These are phyloP conservation scores for Pseudomyrmex gracilis DNA, from an alignment of 1,140 invertebrate genomes.

Conservation along the genomic window DNA sequence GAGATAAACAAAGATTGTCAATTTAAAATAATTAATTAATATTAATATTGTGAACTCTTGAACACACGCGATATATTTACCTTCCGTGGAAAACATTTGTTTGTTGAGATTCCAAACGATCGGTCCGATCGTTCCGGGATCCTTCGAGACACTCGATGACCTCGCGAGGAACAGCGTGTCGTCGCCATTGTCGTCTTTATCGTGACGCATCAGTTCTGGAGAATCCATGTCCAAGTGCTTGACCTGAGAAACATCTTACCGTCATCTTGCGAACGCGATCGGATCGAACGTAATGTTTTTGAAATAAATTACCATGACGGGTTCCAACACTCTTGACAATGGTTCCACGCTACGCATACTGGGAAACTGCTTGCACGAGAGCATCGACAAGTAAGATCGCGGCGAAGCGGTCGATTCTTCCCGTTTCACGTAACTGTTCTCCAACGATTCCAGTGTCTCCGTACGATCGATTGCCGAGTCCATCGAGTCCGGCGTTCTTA, in stretches of 20 bases:
- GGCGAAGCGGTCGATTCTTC: slow-evolving; percentile 84
- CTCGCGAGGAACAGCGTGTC: slow-evolving; percentile 74
- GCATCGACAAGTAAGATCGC: slow-evolving; percentile 92
- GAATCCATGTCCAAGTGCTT: slow-evolving; percentile 81
- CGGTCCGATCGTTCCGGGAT: slow-evolving; percentile 94
- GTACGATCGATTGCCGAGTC: slow-evolving; percentile 68
- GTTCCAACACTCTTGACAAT: slow-evolving; percentile 91
- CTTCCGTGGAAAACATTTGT: slow-evolving; percentile 76
- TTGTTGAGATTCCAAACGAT: slow-evolving; percentile 91
- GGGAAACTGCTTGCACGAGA: slow-evolving; percentile 92
- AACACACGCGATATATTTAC: slow-evolving; percentile 64
- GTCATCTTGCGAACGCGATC: background rate
- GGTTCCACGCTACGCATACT: slow-evolving; percentile 90
- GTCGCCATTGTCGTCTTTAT: slow-evolving; percentile 55
- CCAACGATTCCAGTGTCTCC: slow-evolving; percentile 76
- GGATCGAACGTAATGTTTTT: too few species aligned
- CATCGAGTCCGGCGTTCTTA: slow-evolving; percentile 73
- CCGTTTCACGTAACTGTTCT: slow-evolving; percentile 73
- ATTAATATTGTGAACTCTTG: background rate
- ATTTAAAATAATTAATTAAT: background rate
- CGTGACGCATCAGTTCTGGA: slow-evolving; percentile 74
- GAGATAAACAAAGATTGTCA: background rate
- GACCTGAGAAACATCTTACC: slow-evolving; percentile 65
- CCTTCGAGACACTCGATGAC: slow-evolving; percentile 85
- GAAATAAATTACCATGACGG: slow-evolving; percentile 83